Conservation (phyloP, 2,888 invertebrate species). For the Seladonia tumulorum region DNA sequence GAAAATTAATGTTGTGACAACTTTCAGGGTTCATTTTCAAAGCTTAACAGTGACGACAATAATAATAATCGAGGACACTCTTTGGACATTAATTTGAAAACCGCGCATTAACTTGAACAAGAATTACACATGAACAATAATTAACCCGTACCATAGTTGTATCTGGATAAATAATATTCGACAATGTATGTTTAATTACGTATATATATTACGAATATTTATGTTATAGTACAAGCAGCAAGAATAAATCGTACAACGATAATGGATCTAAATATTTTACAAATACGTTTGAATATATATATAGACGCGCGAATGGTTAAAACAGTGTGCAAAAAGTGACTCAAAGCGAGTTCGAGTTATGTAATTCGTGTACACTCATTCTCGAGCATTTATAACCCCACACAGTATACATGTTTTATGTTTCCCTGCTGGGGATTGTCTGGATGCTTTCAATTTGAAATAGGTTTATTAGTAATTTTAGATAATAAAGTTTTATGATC, state of each 20-base stretch:
- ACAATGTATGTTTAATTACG: neutral
- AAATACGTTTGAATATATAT: neutral
- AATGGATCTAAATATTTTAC: neutral
- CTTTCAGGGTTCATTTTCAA: too few relatives aligned
- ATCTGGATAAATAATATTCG: neutral
- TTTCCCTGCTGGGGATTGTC: neutral
- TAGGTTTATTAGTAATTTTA: constrained; percentile 6
- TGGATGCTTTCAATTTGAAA: constrained; percentile 4
- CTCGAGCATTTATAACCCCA: neutral
- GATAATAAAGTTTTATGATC: constrained; percentile 1
- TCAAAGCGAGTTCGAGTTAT: neutral
- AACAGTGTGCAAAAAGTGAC: neutral
- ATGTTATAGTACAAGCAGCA: neutral
- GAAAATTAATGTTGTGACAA: too few relatives aligned
- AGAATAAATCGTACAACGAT: neutral
- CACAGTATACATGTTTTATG: neutral
- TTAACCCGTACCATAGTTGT: neutral
- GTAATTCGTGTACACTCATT: neutral
- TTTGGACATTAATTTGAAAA: neutral
- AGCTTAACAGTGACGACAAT: too few relatives aligned
- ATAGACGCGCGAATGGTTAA: neutral
- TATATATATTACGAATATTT: neutral
- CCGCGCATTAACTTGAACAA: neutral
- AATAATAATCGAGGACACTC: neutral
- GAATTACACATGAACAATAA: neutral